Evolutionary conservation across 2,113 vertebrate species (phyloP).

Genomic region (Spheniscus mendiculus): DNA sequence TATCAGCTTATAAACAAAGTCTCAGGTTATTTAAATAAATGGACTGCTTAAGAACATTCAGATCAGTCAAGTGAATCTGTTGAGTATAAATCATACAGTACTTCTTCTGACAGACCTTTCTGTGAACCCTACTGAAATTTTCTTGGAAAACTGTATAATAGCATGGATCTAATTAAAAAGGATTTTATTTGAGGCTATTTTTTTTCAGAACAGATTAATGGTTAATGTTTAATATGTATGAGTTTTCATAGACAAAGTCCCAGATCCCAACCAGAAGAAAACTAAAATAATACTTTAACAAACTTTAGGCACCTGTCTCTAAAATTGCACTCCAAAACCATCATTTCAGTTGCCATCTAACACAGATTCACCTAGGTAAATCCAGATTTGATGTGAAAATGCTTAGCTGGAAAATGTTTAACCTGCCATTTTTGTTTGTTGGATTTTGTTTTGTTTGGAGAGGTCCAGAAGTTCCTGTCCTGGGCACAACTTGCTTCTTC

Average conservation of each 20-base stretch:
- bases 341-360: background rate
- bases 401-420: background rate
- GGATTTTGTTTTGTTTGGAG: background rate
- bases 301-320: background rate
- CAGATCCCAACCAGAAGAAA: background rate
- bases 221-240: background rate
- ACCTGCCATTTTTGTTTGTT: background rate
- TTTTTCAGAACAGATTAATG: background rate
- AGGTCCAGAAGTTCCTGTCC: background rate
- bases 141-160: background rate
- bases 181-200: background rate
- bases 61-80: background rate
- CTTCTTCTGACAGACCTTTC: background rate
- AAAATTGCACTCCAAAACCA: background rate
- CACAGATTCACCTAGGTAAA: background rate
- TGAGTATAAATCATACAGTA: background rate
- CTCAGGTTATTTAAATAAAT: background rate
- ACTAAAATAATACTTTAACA: background rate
- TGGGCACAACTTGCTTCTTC: rapidly evolving
- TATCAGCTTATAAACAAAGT: background rate
- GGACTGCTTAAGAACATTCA: background rate
- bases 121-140: background rate
- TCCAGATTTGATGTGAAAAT: background rate
- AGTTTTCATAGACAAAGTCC: background rate
- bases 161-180: background rate